Conservation (phyloP, 2,888 invertebrate genomes). For the Onthophagus sagittarius region DNA sequence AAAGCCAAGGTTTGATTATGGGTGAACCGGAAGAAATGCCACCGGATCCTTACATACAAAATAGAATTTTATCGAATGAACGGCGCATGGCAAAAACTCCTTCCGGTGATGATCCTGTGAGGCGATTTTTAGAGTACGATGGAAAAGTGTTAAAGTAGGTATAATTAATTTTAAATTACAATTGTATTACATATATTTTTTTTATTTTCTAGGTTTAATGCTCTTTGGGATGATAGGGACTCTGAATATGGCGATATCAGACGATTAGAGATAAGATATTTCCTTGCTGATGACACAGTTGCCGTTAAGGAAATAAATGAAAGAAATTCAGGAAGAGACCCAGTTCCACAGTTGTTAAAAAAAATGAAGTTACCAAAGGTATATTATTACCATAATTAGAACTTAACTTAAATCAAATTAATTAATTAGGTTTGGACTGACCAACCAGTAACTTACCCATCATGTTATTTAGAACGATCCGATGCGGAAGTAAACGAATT, state of each 20-base stretch:
- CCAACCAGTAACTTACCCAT: constrained; percentile 57
- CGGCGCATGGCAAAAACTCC: constrained; percentile 39
- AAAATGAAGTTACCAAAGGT: constrained; percentile 72
- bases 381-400: constrained; percentile 35
- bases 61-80: constrained; percentile 49
- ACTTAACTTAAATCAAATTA: neutral
- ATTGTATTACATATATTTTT: constrained; percentile 1
- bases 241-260: constrained; percentile 56
- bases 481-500: constrained; percentile 73
- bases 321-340: constrained; percentile 72
- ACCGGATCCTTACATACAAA: constrained; percentile 62
- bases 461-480: constrained; percentile 64
- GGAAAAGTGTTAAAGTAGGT: constrained; percentile 70
- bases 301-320: constrained; percentile 71
- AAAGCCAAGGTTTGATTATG: constrained; percentile 77
- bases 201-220: constrained; percentile 54
- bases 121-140: constrained; percentile 73
- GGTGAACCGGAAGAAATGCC: constrained; percentile 67
- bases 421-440: constrained; percentile 42
- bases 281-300: constrained; percentile 76
- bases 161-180: neutral
- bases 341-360: constrained; percentile 68
- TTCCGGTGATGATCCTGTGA: constrained; percentile 55
- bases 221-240: constrained; percentile 65
- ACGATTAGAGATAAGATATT: constrained; percentile 71